Evolutionary conservation across 2,888 invertebrate genomes (phyloP).

Genomic region (Lepidochrysops patricia): DNA sequence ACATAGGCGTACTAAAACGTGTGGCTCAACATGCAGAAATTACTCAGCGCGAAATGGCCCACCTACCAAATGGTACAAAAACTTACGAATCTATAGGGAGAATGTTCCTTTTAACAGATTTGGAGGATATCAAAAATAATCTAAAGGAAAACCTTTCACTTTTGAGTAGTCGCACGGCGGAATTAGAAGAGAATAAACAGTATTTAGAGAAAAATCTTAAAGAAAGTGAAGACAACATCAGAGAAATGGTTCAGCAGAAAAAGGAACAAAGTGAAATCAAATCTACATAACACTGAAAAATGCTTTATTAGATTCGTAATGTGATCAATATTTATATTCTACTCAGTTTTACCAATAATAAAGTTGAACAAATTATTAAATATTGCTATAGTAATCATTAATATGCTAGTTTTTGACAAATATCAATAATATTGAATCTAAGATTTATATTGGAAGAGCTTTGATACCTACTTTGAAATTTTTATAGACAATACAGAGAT

Average conservation of each 20-base stretch:
- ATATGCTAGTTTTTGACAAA: background rate
- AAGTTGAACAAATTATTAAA: background rate
- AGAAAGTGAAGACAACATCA: constrained; percentile 88
- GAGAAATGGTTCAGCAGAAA: constrained; percentile 85
- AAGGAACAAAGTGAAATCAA: constrained; percentile 61
- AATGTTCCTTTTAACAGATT: constrained; percentile 85
- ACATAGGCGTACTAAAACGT: constrained; percentile 81
- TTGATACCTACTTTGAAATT: background rate
- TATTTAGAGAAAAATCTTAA: constrained; percentile 87
- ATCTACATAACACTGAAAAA: constrained; percentile 27
- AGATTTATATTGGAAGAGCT: background rate
- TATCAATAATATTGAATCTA: background rate
- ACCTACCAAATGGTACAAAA: constrained; percentile 77
- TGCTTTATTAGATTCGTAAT: background rate
- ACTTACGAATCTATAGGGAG: constrained; percentile 88
- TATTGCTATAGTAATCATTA: background rate
- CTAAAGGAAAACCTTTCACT: constrained; percentile 74
- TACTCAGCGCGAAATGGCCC: constrained; percentile 78
- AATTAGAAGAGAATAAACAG: constrained; percentile 82
- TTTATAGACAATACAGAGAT: background rate
- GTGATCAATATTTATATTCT: background rate
- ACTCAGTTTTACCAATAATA: background rate
- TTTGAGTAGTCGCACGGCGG: constrained; percentile 79
- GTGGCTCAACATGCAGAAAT: constrained; percentile 80
- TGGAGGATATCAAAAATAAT: constrained; percentile 76